Evolutionary conservation across 2,888 invertebrate genomes (phyloP).

Genomic region (Mongoloraphidia duomilia): DNA sequence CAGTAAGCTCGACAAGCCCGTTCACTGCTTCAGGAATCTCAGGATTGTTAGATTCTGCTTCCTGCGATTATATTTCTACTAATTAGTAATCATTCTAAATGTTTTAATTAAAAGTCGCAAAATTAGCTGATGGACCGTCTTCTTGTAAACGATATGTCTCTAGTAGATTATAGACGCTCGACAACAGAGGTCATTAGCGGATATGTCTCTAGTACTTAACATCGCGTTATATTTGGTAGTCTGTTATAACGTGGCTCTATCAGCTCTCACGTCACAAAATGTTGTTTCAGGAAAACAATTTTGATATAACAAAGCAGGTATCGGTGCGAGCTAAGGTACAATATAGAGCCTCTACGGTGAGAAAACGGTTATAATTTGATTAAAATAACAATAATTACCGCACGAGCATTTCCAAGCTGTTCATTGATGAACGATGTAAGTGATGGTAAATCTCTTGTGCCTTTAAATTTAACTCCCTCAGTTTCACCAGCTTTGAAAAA

Average conservation of each 20-base stretch:
- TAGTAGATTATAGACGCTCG: no score
- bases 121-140: not conserved
- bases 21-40: conserved; percentile 40
- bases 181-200: no score
- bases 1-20: conserved; percentile 57
- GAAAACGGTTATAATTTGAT: not conserved
- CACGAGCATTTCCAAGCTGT: conserved; percentile 37
- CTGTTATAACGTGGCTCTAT: no score
- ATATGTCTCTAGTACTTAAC: no score
- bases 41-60: conserved; percentile 21
- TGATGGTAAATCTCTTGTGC: conserved; percentile 61
- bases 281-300: no score
- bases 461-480: conserved; percentile 60
- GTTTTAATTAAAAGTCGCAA: conserved; percentile 4
- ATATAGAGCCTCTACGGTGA: not conserved
- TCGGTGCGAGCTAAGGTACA: no score
- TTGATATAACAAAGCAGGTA: no score
- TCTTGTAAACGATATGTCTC: not conserved
- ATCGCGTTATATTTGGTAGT: no score
- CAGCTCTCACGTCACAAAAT: no score
- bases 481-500: conserved; percentile 57
- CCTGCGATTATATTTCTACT: conserved; percentile 15
- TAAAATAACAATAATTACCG: conserved; percentile 17
- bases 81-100: no score
- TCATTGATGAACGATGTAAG: conserved; percentile 64